Evolutionary conservation across 2,113 vertebrate species (phyloP), one percentile per base, ranked within the genome.

Genomic region (Salvator merianae): DNA sequence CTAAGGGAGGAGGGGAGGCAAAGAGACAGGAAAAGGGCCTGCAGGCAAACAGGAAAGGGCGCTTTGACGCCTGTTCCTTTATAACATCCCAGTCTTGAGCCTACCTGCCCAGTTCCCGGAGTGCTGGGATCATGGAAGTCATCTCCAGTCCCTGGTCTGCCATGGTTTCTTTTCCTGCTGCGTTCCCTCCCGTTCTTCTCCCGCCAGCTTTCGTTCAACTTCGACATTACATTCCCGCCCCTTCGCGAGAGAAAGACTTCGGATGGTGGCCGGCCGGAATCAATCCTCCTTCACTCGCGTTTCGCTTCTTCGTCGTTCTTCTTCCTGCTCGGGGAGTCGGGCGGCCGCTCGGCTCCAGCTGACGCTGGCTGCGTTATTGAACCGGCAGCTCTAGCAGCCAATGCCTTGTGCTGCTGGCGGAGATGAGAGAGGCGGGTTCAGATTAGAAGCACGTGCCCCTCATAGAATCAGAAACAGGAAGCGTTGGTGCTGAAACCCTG

Each of bases 51-150:
- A 30, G 3, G 28, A 69, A 53, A 80, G 6, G 2, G 47, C n/a
- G n/a, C n/a, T n/a, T n/a, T n/a, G n/a, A n/a, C n/a, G n/a, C n/a
- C n/a, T n/a, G n/a, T n/a, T n/a, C n/a, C n/a, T n/a, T n/a, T n/a
- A n/a, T n/a, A n/a, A n/a, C n/a, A 14, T 7, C 7, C 18, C 28
- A n/a, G 34, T 47, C 13, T 14, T 14, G 0, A 4, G 30, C 94
- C 87, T 94, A 99, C 98, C 98, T 97, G 36, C 96, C 97, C 77
- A 99, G 94, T 91, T 99, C 98, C 90, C 97, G 95, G 47, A 99
- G 95, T 71, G 98, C 98, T 36, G 98, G 98, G 71, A 99, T 98
- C 98, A 99, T 98, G 1, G 98, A 98, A 1, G 98, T 97, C 98
- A 99, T 96, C 88, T 98, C 98, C 86, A 98, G 90, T 3, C 97